Percentiles rank a stretch among this genome's conserved stretches.
Evolutionary conservation across 1,140 invertebrate species (phyloP).

Genomic region (Drosophila guanche): DNA sequence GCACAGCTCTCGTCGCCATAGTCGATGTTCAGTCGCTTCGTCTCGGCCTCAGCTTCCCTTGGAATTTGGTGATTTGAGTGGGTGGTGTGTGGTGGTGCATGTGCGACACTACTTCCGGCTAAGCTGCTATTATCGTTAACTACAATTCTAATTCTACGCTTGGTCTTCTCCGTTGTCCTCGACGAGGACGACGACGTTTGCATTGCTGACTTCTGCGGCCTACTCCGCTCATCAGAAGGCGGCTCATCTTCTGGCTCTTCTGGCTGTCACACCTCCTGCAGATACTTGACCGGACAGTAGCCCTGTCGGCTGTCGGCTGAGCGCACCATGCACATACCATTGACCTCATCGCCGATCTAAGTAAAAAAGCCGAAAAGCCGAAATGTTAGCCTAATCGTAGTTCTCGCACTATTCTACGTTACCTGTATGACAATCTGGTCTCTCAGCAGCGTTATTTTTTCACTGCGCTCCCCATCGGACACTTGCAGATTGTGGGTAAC

Average conservation of each 20-base stretch:
- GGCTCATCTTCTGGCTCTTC: conserved; percentile 83
- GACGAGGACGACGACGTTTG: conserved; percentile 68
- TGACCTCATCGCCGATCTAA: conserved; percentile 92
- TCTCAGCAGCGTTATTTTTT: conserved; percentile 86
- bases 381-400: background rate
- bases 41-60: conserved; percentile 42
- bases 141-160: conserved; percentile 83
- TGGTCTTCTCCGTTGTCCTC: conserved; percentile 76
- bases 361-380: background rate
- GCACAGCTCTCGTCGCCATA: conserved; percentile 64
- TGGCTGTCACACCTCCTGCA: conserved; percentile 92
- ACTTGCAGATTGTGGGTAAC: conserved; percentile 89
- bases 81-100: conserved; percentile 24
- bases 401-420: background rate
- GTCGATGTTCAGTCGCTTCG: conserved; percentile 74
- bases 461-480: conserved; percentile 86
- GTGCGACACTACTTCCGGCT: conserved; percentile 54
- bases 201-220: conserved; percentile 76
- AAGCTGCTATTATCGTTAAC: conserved; percentile 72
- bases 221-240: conserved; percentile 63
- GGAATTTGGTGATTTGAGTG: conserved; percentile 28
- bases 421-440: conserved; percentile 91
- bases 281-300: conserved; percentile 91
- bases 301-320: conserved; percentile 93
- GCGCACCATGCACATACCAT: conserved; percentile 96